Conservation (phyloP, 2,888 invertebrate species). For the Vandiemenella viatica region DNA sequence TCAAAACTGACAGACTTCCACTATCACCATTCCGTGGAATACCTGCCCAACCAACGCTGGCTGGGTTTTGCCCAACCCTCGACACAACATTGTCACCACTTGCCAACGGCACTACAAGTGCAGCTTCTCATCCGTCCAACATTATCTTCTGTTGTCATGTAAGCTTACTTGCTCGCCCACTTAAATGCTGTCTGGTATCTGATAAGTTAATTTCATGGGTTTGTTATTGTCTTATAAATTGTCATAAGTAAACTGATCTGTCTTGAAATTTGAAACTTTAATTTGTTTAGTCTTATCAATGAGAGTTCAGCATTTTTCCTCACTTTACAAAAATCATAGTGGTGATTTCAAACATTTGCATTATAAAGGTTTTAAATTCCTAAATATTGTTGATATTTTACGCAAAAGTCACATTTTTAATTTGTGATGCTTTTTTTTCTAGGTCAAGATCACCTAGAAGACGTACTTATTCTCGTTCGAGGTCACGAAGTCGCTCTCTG, state of each 20-base stretch:
- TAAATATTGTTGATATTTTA: too few relatives aligned
- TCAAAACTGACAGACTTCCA: conserved; percentile 14
- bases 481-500: conserved; percentile 13
- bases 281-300: neutral
- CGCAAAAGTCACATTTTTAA: too few relatives aligned
- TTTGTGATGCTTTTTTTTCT: too few relatives aligned
- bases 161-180: conserved; percentile 12
- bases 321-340: neutral
- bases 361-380: too few relatives aligned
- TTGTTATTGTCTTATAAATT: neutral
- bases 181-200: conserved; percentile 15
- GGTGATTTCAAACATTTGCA: neutral
- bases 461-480: conserved; percentile 13
- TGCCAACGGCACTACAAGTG: conserved; percentile 13
- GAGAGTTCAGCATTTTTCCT: neutral
- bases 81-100: conserved; percentile 16
- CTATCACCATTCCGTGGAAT: conserved; percentile 11
- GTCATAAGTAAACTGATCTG: too few relatives aligned
- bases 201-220: conserved; percentile 10
- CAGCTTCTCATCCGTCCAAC: conserved; percentile 13
- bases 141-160: conserved; percentile 16
- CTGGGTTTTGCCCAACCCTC: conserved; percentile 10
- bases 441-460: conserved; percentile 15
- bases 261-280: neutral
- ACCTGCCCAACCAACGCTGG: conserved; percentile 13